Evolutionary conservation across 2,888 invertebrate genomes (phyloP), one percentile per base, ranked within the genome.

Genomic region (Agrotis exclamationis): DNA sequence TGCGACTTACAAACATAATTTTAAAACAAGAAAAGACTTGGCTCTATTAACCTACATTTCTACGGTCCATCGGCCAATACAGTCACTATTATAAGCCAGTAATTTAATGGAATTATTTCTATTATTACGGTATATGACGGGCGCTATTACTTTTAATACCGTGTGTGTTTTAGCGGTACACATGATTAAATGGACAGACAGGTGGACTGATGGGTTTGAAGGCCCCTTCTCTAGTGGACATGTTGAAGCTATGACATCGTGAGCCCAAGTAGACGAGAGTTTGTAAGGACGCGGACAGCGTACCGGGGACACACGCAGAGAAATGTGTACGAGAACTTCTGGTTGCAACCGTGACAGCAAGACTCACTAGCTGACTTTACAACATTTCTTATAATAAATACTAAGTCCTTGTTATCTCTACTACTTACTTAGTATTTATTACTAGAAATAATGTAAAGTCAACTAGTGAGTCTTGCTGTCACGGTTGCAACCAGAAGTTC

Each of bases 91-190:
- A 75, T 48, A 54, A 24, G 47, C 1, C 0, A 20, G 63, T 79
- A 58, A 74, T 78, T 77, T 50, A 53, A 63, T 33, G 54, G 44
- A 54, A 75, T 75, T 63, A 70, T 77, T 62, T 72, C 68, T 63
- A 78, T 65, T 78, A 80, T 74, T 80, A 63, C 80, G 82, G 80
- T 78, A 70, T 60, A 22, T 81, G 47, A 77, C 66, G 56, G 64
- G 16, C 14, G 51, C 20, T 47, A 48, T 82, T 73, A 77, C 20
- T 65, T 77, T 77, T 64, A 72, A 73, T 78, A 67, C 13, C 16
- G 60, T 65, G 63, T 75, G 63, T 75, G 74, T 79, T 79, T 81
- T 68, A 81, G 62, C 82, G 67, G 78, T 81, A 72, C 65, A 76
- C 50, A 2, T 39, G 70, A 76, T 45, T 63, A 53, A 77, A 58